These are phyloP conservation scores for Agrenia bidenticulata DNA, from an alignment of 2,888 invertebrate genomes.

Conservation along the genomic window DNA sequence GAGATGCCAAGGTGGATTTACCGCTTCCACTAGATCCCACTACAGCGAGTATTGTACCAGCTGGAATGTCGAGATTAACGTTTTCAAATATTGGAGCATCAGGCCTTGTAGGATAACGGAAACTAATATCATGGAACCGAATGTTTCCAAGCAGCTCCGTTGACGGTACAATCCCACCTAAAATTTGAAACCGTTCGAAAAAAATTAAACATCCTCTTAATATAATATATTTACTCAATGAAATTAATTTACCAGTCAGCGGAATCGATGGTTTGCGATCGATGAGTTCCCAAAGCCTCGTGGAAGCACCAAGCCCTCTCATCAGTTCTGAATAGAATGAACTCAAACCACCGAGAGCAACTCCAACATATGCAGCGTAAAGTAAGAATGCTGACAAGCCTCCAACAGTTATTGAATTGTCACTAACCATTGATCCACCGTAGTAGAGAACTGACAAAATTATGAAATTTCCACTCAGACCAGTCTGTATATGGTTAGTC, in stretches of 20 bases:
- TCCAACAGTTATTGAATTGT: slow-evolving; percentile 76
- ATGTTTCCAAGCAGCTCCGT: slow-evolving; percentile 68
- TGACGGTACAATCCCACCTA: slow-evolving; percentile 66
- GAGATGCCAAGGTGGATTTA: slow-evolving; percentile 84
- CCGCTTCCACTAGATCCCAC: slow-evolving; percentile 93
- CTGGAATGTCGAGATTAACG: slow-evolving; percentile 67
- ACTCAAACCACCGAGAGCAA: slow-evolving; percentile 85
- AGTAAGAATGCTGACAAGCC: slow-evolving; percentile 89
- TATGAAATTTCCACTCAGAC: slow-evolving; percentile 84
- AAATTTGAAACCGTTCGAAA: background rate
- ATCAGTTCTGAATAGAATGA: slow-evolving; percentile 92
- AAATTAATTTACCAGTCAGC: slow-evolving; percentile 61
- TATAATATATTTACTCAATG: background rate
- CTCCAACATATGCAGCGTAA: slow-evolving; percentile 90
- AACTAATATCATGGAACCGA: slow-evolving; percentile 70
- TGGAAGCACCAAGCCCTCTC: slow-evolving; percentile 84
- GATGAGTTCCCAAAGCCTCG: slow-evolving; percentile 84
- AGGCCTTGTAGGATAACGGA: slow-evolving; percentile 69
- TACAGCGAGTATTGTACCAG: slow-evolving; percentile 75
- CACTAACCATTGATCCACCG: slow-evolving; percentile 84
- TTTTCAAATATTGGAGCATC: slow-evolving; percentile 65
- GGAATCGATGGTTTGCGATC: slow-evolving; percentile 79
- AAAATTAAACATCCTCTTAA: background rate
- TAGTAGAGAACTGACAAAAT: slow-evolving; percentile 88
- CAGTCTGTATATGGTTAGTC: slow-evolving; percentile 63